Base-by-base conservation (phyloP, 2,888 invertebrate species). In the Dyspetes luteomarginatus region DNA sequence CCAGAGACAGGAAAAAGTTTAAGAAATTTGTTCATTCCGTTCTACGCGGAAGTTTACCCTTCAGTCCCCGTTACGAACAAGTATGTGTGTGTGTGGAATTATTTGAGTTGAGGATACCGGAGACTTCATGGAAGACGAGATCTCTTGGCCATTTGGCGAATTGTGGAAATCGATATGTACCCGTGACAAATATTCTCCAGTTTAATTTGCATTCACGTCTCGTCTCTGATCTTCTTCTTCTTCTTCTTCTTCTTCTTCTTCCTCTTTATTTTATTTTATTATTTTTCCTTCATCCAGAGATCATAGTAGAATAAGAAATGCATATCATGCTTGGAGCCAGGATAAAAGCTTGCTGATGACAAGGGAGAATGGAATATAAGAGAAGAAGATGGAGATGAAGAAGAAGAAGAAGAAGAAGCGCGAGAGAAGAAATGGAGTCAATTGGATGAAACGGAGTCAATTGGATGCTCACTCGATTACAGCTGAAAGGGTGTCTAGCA, bases 401-500 rank as follows among this genome's bases (percentile, higher is more conserved):
- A 22, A 12, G 55, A 67, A 28, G 64, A 64, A 30, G 41, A 52
- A 26, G 45, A 43, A 64, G 65, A 71, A 55, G 26, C 45, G 60
- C 64, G n/a, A 22, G 41, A 28, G n/a, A 43, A 64, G n/a, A 48
- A 56, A 24, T n/a, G 7, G 0, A 64, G 43, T 19, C 36, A 5
- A 58, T 41, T 7, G n/a, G 55, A 81, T 82, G 79, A 83, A 83
- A 68, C 55, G 74, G 74, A 77, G 74, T 82, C 82, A 83, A 83
- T 83, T 82, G 79, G 79, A 80, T 80, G 79, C 75, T 79, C 76
- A 83, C 67, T 82, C 82, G 72, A 83, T 83, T 81, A 82, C 48
- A 56, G 50, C 50, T 79, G 64, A 83, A 77, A 81, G 69, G 64
- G 76, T 73, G 45, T 56, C 58, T 28, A 43, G 68, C 24, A 74